These are phyloP conservation scores for Ophiodon elongatus DNA, from an alignment of 2,113 vertebrate genomes.

Conservation along the genomic window DNA sequence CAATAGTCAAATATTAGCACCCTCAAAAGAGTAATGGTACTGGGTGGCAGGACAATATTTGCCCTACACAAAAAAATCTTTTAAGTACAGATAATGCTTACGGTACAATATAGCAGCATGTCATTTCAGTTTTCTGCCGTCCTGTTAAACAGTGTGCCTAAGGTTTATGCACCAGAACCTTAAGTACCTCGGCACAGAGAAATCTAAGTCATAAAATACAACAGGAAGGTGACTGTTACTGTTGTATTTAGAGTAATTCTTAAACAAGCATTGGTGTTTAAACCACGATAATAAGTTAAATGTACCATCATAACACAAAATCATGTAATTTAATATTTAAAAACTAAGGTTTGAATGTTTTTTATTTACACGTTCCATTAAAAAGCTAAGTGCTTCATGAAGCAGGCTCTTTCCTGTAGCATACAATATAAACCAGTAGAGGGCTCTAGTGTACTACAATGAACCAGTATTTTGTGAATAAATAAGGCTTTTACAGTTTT, in stretches of 20 bases:
- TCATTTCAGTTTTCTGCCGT: constrained; percentile 11
- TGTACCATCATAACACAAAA: constrained; percentile 5
- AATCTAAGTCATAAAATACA: neutral
- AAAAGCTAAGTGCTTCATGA: constrained; percentile 12
- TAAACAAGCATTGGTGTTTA: neutral
- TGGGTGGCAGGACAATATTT: constrained; percentile 1
- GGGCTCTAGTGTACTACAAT: constrained; percentile 38
- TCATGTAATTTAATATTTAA: constrained; percentile 3
- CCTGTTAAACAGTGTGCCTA: constrained; percentile 11
- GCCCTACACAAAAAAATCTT: constrained; percentile 3
- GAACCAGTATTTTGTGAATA: constrained; percentile 17
- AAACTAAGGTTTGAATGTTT: constrained; percentile 16
- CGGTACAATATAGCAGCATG: constrained; percentile 56
- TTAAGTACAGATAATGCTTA: constrained; percentile 28
- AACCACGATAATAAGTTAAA: neutral
- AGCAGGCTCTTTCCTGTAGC: constrained; percentile 27
- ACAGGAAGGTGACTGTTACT: constrained; percentile 11
- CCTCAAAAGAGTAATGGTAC: constrained; percentile 18
- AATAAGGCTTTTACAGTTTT: constrained; percentile 27
- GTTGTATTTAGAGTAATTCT: neutral
- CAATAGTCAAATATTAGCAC: constrained; percentile 13
- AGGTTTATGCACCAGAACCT: constrained; percentile 27
- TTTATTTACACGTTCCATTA: neutral
- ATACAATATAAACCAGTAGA: constrained; percentile 53
- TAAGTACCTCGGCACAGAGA: constrained; percentile 10